Conservation (phyloP, 1,140 invertebrate species). For the Caenorhabditis remanei region DNA sequence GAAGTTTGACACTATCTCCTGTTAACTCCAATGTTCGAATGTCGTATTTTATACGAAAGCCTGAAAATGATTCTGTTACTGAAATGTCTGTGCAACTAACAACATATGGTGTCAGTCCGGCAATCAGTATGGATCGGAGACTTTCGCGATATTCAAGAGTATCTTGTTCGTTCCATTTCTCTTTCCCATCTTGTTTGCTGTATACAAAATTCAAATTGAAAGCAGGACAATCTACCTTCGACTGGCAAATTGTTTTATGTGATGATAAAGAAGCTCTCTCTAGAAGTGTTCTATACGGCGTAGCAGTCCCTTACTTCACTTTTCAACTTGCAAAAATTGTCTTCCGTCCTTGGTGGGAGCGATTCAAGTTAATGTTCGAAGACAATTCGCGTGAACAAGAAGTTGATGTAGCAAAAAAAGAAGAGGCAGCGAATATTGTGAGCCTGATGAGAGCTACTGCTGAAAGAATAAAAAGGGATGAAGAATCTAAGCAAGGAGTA, state of each 20-base stretch:
- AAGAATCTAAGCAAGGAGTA: slow-evolving; percentile 84
- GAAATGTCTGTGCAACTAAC: slow-evolving; percentile 60
- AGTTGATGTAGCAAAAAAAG: slow-evolving; percentile 69
- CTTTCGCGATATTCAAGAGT: slow-evolving; percentile 70
- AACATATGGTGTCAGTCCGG: slow-evolving; percentile 68
- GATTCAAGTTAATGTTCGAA: slow-evolving; percentile 70
- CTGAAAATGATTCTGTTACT: slow-evolving; percentile 66
- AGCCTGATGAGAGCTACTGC: slow-evolving; percentile 86
- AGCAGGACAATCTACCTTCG: slow-evolving; percentile 72
- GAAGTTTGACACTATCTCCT: slow-evolving; percentile 68
- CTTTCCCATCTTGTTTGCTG: slow-evolving; percentile 17
- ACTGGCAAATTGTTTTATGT: slow-evolving; percentile 73
- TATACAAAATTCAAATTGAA: slow-evolving; percentile 65
- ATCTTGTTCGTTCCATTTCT: slow-evolving; percentile 58
- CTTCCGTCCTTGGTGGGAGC: slow-evolving; percentile 65
- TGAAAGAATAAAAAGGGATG: slow-evolving; percentile 82
- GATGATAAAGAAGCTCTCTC: slow-evolving; percentile 73
- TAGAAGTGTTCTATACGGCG: slow-evolving; percentile 69
- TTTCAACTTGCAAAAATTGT: slow-evolving; percentile 69
- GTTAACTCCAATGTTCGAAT: slow-evolving; percentile 63
- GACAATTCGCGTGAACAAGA: slow-evolving; percentile 66
- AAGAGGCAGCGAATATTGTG: slow-evolving; percentile 70
- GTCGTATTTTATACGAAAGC: slow-evolving; percentile 66
- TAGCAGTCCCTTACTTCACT: slow-evolving; percentile 68
- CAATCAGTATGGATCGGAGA: slow-evolving; percentile 70